Conservation (phyloP, 1,140 invertebrate genomes). For the Hestina assimilis region DNA sequence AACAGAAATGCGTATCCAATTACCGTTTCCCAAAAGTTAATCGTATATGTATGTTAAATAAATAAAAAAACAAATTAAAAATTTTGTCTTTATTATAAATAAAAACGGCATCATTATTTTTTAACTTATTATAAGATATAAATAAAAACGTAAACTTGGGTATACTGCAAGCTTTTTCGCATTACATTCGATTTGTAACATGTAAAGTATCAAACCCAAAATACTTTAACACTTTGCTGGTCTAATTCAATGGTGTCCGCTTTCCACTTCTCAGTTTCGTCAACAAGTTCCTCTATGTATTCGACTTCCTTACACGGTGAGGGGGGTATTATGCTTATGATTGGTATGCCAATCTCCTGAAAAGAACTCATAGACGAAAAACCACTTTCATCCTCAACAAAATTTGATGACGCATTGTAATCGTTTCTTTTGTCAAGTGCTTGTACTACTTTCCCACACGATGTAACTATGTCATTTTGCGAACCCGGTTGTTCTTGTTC, state of each 20-base stretch:
- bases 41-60: too few relatives aligned
- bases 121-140: conserved; percentile 19
- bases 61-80: conserved; percentile 4
- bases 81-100: conserved; percentile 28
- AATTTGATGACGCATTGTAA: conserved; percentile 67
- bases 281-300: conserved; percentile 49
- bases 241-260: conserved; percentile 51
- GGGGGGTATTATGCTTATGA: conserved; percentile 71
- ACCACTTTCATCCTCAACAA: conserved; percentile 86
- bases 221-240: conserved; percentile 70
- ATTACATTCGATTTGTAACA: conserved; percentile 17
- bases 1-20: too few relatives aligned
- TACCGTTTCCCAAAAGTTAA: too few relatives aligned
- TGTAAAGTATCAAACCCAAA: conserved; percentile 74
- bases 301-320: conserved; percentile 63
- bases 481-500: conserved; percentile 36
- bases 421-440: conserved; percentile 53
- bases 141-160: conserved; percentile 22
- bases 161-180: neutral
- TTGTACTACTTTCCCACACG: conserved; percentile 47
- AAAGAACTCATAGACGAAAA: conserved; percentile 91
- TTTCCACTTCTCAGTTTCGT: conserved; percentile 59
- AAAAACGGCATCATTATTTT: conserved; percentile 24
- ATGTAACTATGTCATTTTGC: conserved; percentile 29
- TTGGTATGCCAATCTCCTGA: conserved; percentile 85